Conservation (phyloP, 2,797 vertebrate species). For the Zalophus californianus region DNA sequence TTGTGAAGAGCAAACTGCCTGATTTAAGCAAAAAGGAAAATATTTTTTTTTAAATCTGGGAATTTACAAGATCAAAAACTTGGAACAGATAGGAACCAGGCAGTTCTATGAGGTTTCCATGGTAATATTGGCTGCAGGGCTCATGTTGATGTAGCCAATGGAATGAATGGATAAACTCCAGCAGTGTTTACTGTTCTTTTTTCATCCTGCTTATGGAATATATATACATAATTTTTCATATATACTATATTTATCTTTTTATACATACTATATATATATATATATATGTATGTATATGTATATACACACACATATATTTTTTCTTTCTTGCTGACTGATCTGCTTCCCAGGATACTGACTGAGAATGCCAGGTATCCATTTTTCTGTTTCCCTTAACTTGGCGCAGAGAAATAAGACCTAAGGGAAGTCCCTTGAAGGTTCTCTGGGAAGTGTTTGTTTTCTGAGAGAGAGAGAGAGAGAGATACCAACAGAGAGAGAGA, state of each 20-base stretch:
- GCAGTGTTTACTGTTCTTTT: neutral
- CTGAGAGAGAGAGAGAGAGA: neutral
- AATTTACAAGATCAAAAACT: constrained; percentile 7
- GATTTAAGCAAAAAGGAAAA: constrained; percentile 6
- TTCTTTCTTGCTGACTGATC: neutral
- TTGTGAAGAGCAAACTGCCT: neutral
- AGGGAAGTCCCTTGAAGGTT: neutral
- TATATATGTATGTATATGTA: neutral
- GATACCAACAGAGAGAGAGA: neutral
- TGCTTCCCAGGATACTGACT: neutral
- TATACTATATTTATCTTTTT: neutral
- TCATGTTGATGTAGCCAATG: neutral
- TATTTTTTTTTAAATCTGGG: constrained; percentile 8
- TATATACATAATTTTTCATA: neutral
- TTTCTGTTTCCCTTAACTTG: neutral
- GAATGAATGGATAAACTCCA: constrained; percentile 31
- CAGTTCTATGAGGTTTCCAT: constrained; percentile 61
- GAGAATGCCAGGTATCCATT: neutral
- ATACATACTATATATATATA: too few species aligned
- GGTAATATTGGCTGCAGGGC: neutral
- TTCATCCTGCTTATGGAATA: neutral
- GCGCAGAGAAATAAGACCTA: neutral
- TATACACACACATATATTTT: neutral
- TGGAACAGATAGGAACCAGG: neutral
- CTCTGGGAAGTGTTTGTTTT: neutral